Percentiles rank a stretch among this genome's conserved stretches.
Conservation (phyloP, 2,797 vertebrate species). For the Discoglossus pictus region DNA sequence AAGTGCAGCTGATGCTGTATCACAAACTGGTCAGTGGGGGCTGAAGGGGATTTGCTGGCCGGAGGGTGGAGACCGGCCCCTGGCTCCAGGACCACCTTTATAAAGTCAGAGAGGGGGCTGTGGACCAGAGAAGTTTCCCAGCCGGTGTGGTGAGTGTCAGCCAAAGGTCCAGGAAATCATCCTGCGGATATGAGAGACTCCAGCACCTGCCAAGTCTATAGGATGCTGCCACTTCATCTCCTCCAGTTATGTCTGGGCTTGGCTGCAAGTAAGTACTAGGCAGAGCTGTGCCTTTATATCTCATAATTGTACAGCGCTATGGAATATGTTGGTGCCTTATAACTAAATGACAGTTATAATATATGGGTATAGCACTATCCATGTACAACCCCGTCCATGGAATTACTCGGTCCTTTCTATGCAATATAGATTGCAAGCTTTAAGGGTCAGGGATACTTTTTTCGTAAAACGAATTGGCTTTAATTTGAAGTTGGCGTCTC, state of each 20-base stretch:
- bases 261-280: conserved; percentile 6
- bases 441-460: no score
- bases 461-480: no score
- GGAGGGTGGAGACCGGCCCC: neutral
- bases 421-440: no score
- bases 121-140: conserved; percentile 12
- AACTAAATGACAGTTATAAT: no score
- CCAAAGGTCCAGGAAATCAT: conserved; percentile 1
- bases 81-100: conserved; percentile 23
- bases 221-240: conserved; percentile 4
- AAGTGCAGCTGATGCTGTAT: no score
- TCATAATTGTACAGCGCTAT: no score
- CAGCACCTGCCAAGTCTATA: neutral
- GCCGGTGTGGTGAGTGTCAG: conserved; percentile 5
- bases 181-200: conserved; percentile 11
- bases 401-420: no score
- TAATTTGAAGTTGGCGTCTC: no score
- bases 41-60: neutral
- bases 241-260: conserved; percentile 1
- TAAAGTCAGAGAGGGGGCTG: neutral
- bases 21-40: neutral
- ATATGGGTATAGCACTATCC: no score
- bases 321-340: no score
- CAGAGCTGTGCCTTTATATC: no score
- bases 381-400: no score